Evolutionary conservation across 2,113 vertebrate genomes (phyloP).

Genomic region (Tragelaphus scriptus): DNA sequence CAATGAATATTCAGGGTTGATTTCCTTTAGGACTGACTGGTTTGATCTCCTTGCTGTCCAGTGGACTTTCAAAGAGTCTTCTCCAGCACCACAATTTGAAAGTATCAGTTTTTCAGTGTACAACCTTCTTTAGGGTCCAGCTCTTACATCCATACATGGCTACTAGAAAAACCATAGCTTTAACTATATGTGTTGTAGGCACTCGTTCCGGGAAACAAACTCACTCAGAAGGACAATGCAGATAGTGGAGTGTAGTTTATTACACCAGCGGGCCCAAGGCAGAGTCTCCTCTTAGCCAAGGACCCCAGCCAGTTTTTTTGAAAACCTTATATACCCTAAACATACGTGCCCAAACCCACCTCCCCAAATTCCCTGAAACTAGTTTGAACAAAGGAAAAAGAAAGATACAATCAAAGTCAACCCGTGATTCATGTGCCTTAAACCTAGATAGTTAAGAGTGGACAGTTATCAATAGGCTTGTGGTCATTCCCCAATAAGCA

Average conservation of each 20-base stretch:
- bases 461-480: background rate
- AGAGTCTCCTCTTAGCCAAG: background rate
- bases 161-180: background rate
- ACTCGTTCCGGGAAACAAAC: accelerated
- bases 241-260: background rate
- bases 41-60: background rate
- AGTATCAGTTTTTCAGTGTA: background rate
- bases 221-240: background rate
- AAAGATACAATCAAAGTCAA: background rate
- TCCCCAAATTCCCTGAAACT: background rate
- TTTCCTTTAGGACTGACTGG: background rate
- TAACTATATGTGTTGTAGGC: background rate
- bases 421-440: background rate
- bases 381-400: background rate
- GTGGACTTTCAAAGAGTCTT: background rate
- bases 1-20: background rate
- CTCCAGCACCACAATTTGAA: background rate
- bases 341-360: background rate
- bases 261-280: background rate
- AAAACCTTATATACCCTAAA: background rate
- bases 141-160: background rate
- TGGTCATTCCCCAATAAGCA: background rate
- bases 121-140: background rate
- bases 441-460: background rate
- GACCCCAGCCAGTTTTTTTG: background rate